Base-by-base conservation (phyloP, 2,888 invertebrate species). In the Macrophya alboannulata region DNA sequence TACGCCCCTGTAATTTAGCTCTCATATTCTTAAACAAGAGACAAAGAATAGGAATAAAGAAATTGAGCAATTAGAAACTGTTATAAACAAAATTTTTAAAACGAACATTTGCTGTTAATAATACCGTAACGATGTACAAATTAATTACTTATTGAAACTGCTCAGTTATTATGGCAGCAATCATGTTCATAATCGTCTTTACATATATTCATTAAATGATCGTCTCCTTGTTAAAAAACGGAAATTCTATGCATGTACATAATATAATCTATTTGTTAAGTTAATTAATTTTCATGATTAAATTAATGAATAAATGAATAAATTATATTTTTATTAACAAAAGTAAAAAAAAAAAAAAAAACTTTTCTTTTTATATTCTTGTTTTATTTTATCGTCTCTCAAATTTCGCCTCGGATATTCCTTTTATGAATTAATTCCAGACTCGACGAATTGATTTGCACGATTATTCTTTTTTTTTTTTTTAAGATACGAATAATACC, bases 401-500 rank as follows among this genome's bases (percentile, higher is more conserved):
- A 1, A 1, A 12, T 48, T 48, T 48, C 45, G 45, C 45, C 45
- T 48, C 45, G 0, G 62, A 62, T 62, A 62, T 62, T 62, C 59
- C 59, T 5, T 45, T 45, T 48, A 10, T 12, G 3, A 12, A 31
- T 31, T 31, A 31, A 31, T 31, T 31, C 31, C 31, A 3, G 31
- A 31, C 31, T 31, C 3, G 31, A 31, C 1, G 3, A 31, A 31
- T 31, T 31, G 3, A 31, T 31, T 31, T 31, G 31, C 31, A 31
- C 3, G 31, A 31, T 31, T 4, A 55, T 55, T 55, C 0, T 55
- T 3, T 55, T 25, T 9, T 37, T 79, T n/a, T 10, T 89, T 88
- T 87, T 94, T 86, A 93, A 95, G 95, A 94, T 94, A 87, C 94
- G 94, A 77, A 94, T 95, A 86, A 89, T 95, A 89, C 91, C 94